Base-by-base conservation (phyloP, 2,113 vertebrate genomes). In the Empidonax traillii region DNA sequence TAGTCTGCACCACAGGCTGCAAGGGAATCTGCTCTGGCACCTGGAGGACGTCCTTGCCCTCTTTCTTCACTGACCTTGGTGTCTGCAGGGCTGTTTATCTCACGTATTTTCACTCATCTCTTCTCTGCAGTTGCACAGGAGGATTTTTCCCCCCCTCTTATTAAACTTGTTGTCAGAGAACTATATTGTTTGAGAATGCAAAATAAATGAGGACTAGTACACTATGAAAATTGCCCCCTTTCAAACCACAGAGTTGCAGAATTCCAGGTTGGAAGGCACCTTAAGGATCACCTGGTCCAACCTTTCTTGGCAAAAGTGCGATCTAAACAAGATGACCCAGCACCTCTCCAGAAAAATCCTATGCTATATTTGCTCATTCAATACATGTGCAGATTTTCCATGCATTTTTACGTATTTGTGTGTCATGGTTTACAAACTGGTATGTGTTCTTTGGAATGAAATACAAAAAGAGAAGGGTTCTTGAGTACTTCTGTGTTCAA, bases 1-100 rank as follows among this genome's bases (percentile, higher is more conserved):
- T 19, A 35, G 15, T 15, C 3, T 58, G 35, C 3, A 8, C 33
- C 12, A 4, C 1, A 1, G 14, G 15, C 25, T 52, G 6, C 44
- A 58, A 25, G 8, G 7, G 8, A 15, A 33, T 46, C 68, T 71
- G 22, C 19, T 76, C 22, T 1, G 5, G 14, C 7, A 4, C 21
- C 51, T 20, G 39, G 3, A 76, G 3, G 18, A 71, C 7, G 22
- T 58, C 9, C 8, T 65, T 3, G 3, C 9, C 10, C 21, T 81
- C 39, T 27, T 71, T 69, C 53, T 80, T 49, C 71, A 44, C 6
- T 24, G 35, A 31, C 7, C 28, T 87, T 28, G 20, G 6, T 44
- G 20, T n/a, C 31, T 77, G 12, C 17, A 31, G 20, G 11, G 20
- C 7, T 72, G 16, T 39, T 77, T 35, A 37, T 68, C 21, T 75